phyloP scores from a whole-genome alignment of 1,140 invertebrate species.

The Lucilia sericata region DNA sequence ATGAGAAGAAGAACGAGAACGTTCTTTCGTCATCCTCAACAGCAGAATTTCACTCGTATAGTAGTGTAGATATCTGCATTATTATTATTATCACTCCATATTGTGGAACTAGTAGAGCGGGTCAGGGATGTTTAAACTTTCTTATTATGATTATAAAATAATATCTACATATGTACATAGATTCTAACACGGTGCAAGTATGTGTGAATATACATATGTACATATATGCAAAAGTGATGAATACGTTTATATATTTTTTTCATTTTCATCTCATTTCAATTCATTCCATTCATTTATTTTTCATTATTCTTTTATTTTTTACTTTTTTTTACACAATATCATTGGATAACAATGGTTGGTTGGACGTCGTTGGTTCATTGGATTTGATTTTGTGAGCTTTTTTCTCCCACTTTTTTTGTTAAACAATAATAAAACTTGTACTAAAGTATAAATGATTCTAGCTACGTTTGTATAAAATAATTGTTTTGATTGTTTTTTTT shows the following conservation, averaged over 20 bases:
- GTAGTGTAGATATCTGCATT: not conserved
- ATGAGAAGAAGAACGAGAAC: not conserved
- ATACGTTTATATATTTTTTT: not conserved
- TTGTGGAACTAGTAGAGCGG: not conserved
- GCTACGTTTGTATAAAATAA: constrained; percentile 36
- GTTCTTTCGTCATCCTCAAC: not conserved
- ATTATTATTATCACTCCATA: not conserved
- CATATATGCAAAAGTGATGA: not conserved
- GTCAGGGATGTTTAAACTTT: constrained; percentile 12
- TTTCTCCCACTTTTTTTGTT: not conserved
- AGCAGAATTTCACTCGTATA: not conserved
- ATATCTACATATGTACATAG: not conserved
- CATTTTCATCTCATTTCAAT: constrained; percentile 20
- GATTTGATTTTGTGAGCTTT: constrained; percentile 19
- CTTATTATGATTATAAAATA: constrained; percentile 4
- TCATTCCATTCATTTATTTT: constrained; percentile 37
- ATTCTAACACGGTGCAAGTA: not conserved
- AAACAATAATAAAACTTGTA: constrained; percentile 4
- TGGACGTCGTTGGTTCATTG: constrained; percentile 35
- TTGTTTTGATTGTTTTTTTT: constrained; percentile 22
- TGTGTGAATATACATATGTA: not conserved
- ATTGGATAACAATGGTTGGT: constrained; percentile 37
- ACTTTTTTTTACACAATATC: constrained; percentile 32
- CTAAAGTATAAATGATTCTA: constrained; percentile 31
- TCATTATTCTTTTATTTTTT: constrained; percentile 27